Conservation (phyloP, 2,113 vertebrate genomes). For the Xiphophorus hellerii region DNA sequence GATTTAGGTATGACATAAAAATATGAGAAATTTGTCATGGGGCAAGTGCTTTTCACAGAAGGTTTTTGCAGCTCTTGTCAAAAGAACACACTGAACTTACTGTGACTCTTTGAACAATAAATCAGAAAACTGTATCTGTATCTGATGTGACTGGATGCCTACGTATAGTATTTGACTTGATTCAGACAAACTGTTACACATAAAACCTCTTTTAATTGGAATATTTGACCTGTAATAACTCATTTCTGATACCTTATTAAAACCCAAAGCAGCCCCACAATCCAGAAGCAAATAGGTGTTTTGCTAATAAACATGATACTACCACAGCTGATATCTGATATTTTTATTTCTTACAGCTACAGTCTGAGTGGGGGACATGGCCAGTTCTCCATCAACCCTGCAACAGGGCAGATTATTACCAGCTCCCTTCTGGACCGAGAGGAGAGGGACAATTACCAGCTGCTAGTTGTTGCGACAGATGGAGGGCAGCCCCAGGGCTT, state of each 20-base stretch:
- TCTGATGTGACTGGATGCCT: no score
- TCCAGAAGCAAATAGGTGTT: no score
- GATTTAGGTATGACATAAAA: no score
- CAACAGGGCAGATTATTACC: slow-evolving; percentile 96
- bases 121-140: no score
- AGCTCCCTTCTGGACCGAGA: slow-evolving; percentile 93
- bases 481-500: slow-evolving; percentile 84
- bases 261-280: no score
- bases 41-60: no score
- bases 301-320: background rate
- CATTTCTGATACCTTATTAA: no score
- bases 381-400: slow-evolving; percentile 96
- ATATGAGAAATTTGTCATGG: no score
- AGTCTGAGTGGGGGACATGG: slow-evolving; percentile 89
- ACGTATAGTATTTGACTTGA: background rate
- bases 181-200: slow-evolving; percentile 8
- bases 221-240: background rate
- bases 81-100: no score
- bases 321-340: background rate
- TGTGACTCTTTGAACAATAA: no score
- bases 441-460: slow-evolving; percentile 85
- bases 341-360: slow-evolving; percentile 81
- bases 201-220: background rate
- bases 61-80: no score
- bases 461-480: slow-evolving; percentile 91